Evolutionary conservation across 1,140 invertebrate genomes (phyloP).

Genomic region (Pararge aegeria): DNA sequence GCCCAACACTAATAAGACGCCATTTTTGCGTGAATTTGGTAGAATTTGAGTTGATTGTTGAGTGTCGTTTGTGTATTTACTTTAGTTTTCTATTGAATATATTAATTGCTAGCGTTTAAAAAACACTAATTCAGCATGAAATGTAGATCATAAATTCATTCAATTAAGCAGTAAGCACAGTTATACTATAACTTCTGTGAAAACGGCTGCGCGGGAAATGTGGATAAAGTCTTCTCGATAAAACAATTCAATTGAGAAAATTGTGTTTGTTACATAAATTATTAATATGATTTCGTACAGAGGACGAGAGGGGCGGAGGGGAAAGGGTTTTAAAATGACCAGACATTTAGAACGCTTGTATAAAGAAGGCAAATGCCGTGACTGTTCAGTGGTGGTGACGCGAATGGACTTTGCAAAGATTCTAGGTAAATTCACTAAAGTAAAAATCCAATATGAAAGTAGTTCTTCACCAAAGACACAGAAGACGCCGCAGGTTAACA

Average conservation of each 20-base stretch:
- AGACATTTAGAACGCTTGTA: slow-evolving; percentile 63
- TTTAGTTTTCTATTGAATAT: slow-evolving; percentile 23
- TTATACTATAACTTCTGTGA: slow-evolving; percentile 30
- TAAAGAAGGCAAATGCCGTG: slow-evolving; percentile 71
- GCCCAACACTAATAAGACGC: slow-evolving; percentile 59
- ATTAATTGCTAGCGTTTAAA: slow-evolving; percentile 18
- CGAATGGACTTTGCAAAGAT: slow-evolving; percentile 76
- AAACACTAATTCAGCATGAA: slow-evolving; percentile 11
- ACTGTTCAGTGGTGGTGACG: slow-evolving; percentile 68
- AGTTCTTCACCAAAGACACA: slow-evolving; percentile 50
- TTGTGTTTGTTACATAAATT: slow-evolving; percentile 19
- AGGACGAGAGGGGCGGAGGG: slow-evolving; percentile 47
- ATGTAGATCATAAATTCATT: slow-evolving; percentile 15
- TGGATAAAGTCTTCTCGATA: slow-evolving; percentile 59
- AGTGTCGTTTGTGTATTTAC: slow-evolving; percentile 35
- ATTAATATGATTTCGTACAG: slow-evolving; percentile 59
- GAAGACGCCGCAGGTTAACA: slow-evolving; percentile 24
- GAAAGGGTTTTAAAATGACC: slow-evolving; percentile 47
- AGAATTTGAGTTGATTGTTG: slow-evolving; percentile 27
- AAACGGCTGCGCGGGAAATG: slow-evolving; percentile 76
- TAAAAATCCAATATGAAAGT: slow-evolving; percentile 72
- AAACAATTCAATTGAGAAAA: slow-evolving; percentile 25
- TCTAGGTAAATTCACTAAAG: slow-evolving; percentile 72
- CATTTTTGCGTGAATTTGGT: slow-evolving; percentile 58
- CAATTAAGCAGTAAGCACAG: slow-evolving; percentile 23